Conservation (phyloP, 1,140 invertebrate species). For the Bombyx mandarina region DNA sequence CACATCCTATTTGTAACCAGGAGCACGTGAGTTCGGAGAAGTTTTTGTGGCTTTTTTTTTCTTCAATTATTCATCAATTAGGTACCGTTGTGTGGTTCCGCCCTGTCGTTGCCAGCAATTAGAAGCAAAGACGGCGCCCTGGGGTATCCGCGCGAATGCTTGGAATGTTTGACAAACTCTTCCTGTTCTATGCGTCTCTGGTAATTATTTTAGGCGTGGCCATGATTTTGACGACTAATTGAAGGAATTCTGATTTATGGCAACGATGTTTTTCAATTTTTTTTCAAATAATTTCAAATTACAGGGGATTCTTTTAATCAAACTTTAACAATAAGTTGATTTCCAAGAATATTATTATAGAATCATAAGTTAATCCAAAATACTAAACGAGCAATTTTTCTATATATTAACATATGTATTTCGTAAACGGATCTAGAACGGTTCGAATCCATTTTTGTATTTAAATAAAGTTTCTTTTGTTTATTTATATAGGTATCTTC, state of each 20-base stretch:
- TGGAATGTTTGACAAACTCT: slow-evolving; percentile 28
- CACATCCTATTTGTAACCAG: slow-evolving; percentile 48
- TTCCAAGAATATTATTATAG: no score
- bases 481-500: no score
- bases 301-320: no score
- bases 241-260: slow-evolving; percentile 14
- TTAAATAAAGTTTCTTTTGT: no score
- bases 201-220: slow-evolving; percentile 43
- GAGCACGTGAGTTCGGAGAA: slow-evolving; percentile 42
- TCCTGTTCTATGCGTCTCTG: slow-evolving; percentile 38
- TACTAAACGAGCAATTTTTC: no score
- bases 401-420: no score
- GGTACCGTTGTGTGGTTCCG: slow-evolving; percentile 34
- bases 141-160: slow-evolving; percentile 37
- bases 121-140: slow-evolving; percentile 30
- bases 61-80: slow-evolving; percentile 39
- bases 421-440: no score
- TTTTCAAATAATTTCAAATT: not conserved
- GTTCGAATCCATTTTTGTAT: no score
- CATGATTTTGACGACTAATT: slow-evolving; percentile 40
- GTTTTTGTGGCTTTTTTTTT: slow-evolving; percentile 25
- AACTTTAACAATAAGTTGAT: no score
- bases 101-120: slow-evolving; percentile 39
- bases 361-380: no score
- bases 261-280: no score